Evolutionary conservation across 2,797 vertebrate species (phyloP).

Genomic region (Chrosomus eos): DNA sequence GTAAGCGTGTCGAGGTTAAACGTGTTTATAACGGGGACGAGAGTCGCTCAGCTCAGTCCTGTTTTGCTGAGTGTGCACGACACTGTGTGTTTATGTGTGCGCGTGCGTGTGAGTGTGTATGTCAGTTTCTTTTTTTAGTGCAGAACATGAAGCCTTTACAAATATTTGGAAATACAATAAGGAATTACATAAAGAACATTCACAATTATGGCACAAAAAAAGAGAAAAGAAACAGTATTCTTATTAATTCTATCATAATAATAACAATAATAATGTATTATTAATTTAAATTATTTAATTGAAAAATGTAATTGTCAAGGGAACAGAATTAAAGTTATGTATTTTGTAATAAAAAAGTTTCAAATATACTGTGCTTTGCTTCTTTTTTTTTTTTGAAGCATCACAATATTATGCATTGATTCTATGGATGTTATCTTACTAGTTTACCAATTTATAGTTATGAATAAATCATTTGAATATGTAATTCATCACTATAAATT

Average conservation of each 20-base stretch:
- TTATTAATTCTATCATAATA: not conserved
- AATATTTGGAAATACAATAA: not conserved
- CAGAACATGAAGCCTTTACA: not conserved
- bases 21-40: not conserved
- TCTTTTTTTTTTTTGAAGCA: not conserved
- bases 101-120: not conserved
- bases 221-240: not conserved
- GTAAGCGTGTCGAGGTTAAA: constrained; percentile 48
- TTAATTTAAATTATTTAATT: not conserved
- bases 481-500: not conserved
- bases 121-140: constrained; percentile 23
- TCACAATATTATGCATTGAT: not conserved
- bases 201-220: not conserved
- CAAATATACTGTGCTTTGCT: not conserved
- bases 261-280: not conserved
- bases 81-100: constrained; percentile 8
- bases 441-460: too few relatives aligned
- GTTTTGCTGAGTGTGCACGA: constrained; percentile 55
- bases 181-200: not conserved
- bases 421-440: not conserved
- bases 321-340: not conserved
- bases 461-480: not conserved
- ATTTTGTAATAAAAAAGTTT: not conserved
- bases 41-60: constrained; percentile 31
- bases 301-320: not conserved